phyloP scores from a whole-genome alignment of 2,797 vertebrate species.

The Hipposideros larvatus region DNA sequence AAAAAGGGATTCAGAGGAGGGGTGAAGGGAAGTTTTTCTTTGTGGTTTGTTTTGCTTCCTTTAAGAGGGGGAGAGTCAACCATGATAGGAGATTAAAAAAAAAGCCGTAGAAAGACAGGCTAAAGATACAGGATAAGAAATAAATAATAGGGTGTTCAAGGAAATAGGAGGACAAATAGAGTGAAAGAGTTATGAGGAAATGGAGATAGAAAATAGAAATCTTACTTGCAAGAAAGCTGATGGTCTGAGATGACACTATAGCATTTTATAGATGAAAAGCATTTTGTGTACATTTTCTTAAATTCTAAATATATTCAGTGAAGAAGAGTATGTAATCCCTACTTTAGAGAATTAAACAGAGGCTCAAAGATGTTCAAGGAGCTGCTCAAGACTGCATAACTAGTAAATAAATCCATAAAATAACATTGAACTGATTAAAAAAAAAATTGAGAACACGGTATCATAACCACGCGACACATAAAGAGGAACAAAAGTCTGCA shows the following conservation, averaged over 20 bases:
- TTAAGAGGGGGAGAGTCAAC: conserved; percentile 13
- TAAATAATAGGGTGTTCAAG: neutral
- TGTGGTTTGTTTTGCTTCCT: neutral
- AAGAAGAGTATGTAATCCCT: neutral
- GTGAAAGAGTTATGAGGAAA: neutral
- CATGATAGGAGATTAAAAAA: neutral
- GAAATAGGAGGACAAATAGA: neutral
- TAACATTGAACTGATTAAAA: neutral
- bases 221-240: neutral
- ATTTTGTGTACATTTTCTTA: neutral
- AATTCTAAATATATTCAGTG: neutral
- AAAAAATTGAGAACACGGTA: neutral
- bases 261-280: neutral
- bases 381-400: neutral
- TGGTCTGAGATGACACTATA: neutral
- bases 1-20: neutral
- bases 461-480: neutral
- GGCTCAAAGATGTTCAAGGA: neutral
- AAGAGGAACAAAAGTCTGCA: neutral
- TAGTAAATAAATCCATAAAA: neutral
- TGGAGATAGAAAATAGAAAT: neutral
- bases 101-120: neutral
- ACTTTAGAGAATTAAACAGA: conserved; percentile 18
- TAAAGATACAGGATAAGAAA: neutral
- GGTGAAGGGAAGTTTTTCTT: neutral